phyloP scores from a whole-genome alignment of 2,113 vertebrate genomes.

The Sterrhoptilus dennistouni region DNA sequence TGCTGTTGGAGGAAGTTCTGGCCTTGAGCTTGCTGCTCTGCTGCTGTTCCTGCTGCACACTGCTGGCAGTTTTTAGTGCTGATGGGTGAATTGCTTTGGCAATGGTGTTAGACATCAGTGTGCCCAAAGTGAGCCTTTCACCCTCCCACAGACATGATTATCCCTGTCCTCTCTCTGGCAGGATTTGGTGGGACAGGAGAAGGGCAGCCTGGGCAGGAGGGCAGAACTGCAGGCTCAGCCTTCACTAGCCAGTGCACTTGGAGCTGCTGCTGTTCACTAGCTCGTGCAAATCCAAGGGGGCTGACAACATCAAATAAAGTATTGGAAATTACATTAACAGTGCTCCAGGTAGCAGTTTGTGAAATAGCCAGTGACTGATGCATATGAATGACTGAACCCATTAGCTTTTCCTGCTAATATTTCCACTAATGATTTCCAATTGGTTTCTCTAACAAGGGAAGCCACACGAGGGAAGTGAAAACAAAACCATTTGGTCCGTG shows the following conservation, averaged over 20 bases:
- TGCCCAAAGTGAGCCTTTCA: background rate
- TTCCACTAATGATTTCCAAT: constrained; percentile 52
- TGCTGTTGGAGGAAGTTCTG: background rate
- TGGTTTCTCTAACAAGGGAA: background rate
- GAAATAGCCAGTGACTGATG: background rate
- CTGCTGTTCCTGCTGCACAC: background rate
- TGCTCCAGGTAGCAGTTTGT: constrained; percentile 15
- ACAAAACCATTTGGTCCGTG: background rate
- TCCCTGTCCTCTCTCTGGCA: background rate
- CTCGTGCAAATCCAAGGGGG: background rate
- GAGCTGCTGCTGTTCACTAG: background rate
- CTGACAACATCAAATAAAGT: background rate
- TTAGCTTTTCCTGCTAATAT: constrained; percentile 12
- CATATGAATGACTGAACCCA: background rate
- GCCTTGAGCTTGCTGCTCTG: background rate
- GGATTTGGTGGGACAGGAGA: background rate
- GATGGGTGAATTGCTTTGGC: background rate
- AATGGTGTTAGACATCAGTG: background rate
- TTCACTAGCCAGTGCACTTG: rapidly evolving
- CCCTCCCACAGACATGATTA: rapidly evolving
- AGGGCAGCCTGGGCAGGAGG: background rate
- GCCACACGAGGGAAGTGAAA: background rate
- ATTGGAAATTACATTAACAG: background rate
- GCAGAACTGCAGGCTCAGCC: background rate
- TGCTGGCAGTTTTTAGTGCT: background rate